Evolutionary conservation across 64 coral and sea anemone species (phyloP), one percentile per base, ranked within the genome.

Genomic region (Anthopleura sola): DNA sequence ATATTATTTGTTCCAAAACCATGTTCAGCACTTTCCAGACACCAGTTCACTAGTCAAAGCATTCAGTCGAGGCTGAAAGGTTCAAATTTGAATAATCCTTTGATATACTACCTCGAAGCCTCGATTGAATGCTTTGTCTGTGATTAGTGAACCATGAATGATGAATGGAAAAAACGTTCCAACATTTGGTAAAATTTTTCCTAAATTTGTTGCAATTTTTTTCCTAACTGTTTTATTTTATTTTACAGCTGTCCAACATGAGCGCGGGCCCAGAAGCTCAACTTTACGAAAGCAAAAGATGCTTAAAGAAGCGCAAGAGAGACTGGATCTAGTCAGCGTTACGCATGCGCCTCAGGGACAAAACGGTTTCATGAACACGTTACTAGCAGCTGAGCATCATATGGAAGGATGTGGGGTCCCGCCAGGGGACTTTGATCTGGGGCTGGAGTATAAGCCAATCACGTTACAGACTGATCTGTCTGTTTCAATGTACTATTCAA

Each of bases 181-280:
- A 44, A 8, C 40, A 44, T 8, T 44, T 44, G 9, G 40, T 1
- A 44, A 44, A n/a, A n/a, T n/a, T n/a, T n/a, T n/a, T n/a, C n/a
- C n/a, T n/a, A n/a, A n/a, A n/a, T 48, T 48, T 48, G 3, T 48
- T 48, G 46, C 46, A 48, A 48, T 11, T 40, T 40, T 40, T 40
- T 40, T 40, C 2, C 39, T 40, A 40, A 3, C 39, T 33, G 5
- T 32, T 71, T 29, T 71, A 9, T 34, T 81, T 48, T 81, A 47
- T 66, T 7, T 82, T 83, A 76, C 89, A 98, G 96, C 96, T 87
- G 96, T 98, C n/a, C 96, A 98, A 44, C 96, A 98, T 85, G 96
- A 98, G 66, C 96, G 96, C 44, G 96, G 96, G 71, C 96, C 96
- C 7, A 85, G 96, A 89, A 98, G 93, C 75, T 94, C 96, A 2